Percentiles rank a stretch among this genome's conserved stretches.
phyloP scores from a whole-genome alignment of 1,140 invertebrate species.

The Acarapis woodi region DNA sequence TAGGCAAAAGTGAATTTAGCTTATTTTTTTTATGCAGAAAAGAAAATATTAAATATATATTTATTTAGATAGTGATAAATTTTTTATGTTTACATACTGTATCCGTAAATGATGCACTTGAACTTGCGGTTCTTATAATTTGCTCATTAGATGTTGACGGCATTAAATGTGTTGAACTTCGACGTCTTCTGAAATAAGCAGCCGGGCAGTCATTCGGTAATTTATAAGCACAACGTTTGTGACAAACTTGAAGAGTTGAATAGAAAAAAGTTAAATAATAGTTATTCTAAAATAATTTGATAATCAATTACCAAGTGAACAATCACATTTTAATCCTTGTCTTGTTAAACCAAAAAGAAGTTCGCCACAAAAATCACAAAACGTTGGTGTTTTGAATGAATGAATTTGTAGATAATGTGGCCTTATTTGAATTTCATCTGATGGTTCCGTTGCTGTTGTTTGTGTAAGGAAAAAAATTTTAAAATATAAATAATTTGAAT shows the following conservation, averaged over 20 bases:
- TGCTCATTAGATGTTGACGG: conserved; percentile 11
- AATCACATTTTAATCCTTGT: conserved; percentile 96
- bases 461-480: too few relatives aligned
- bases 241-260: conserved; percentile 83
- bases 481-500: too few relatives aligned
- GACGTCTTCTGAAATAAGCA: conserved; percentile 21
- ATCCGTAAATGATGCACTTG: conserved; percentile 10
- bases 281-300: too few relatives aligned
- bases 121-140: conserved; percentile 12
- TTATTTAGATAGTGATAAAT: too few relatives aligned
- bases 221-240: conserved; percentile 92
- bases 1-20: too few relatives aligned
- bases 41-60: too few relatives aligned
- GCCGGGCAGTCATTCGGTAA: conserved; percentile 96
- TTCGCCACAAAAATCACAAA: conserved; percentile 98
- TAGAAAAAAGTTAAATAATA: too few relatives aligned
- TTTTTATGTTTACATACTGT: conserved; percentile 10
- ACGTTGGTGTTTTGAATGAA: conserved; percentile 92
- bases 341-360: conserved; percentile 93
- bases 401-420: conserved; percentile 41
- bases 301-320: too few relatives aligned
- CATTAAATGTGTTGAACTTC: conserved; percentile 15
- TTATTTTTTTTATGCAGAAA: too few relatives aligned
- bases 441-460: conserved; percentile 33
- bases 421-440: conserved; percentile 30